Evolutionary conservation across 2,888 invertebrate species (phyloP).

Genomic region (Eilema griseolum): DNA sequence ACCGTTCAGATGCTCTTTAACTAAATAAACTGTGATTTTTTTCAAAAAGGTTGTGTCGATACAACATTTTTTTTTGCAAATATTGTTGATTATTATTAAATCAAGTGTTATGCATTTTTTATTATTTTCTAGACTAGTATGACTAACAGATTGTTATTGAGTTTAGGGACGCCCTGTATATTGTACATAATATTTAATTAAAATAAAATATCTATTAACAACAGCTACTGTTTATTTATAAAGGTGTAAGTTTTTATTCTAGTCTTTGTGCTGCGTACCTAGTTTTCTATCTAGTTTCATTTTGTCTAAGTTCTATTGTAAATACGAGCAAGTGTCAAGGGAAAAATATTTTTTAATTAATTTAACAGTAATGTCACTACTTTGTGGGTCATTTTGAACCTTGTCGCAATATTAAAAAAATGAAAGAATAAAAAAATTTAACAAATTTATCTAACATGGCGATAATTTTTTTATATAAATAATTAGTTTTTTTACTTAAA

Average conservation of each 20-base stretch:
- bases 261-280: conserved; percentile 77
- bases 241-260: conserved; percentile 74
- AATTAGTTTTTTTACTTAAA: too few species aligned
- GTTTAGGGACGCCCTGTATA: background rate
- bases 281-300: conserved; percentile 64
- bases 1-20: background rate
- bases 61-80: too few species aligned
- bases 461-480: background rate
- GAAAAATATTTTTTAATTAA: conserved; percentile 52
- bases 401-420: background rate
- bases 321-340: conserved; percentile 85
- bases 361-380: conserved; percentile 64
- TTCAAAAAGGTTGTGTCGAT: too few species aligned
- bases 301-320: conserved; percentile 73
- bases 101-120: too few species aligned
- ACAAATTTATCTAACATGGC: too few species aligned
- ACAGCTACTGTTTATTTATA: conserved; percentile 59
- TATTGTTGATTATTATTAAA: too few species aligned
- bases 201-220: conserved; percentile 38
- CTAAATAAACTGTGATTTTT: too few species aligned
- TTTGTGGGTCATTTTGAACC: conserved; percentile 52
- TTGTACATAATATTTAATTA: background rate
- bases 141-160: too few species aligned
- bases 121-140: too few species aligned
- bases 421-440: background rate